These are phyloP conservation scores for Amiota communis DNA, from an alignment of 2,888 invertebrate genomes.

Conservation along the genomic window DNA sequence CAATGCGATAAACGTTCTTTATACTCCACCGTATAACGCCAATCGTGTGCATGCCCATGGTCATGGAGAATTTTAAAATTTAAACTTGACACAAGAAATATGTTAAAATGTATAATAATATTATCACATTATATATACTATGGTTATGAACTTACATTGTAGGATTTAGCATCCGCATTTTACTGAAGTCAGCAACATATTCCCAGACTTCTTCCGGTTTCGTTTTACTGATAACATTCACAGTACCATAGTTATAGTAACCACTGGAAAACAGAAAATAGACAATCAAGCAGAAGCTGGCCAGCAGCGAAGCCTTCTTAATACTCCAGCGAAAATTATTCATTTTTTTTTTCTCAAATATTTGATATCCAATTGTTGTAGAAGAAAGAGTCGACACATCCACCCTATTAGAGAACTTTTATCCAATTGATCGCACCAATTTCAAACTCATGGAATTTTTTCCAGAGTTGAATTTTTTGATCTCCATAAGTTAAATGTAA, in stretches of 20 bases:
- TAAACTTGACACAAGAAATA: constrained; percentile 72
- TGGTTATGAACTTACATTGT: constrained; percentile 77
- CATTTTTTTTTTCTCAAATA: constrained; percentile 54
- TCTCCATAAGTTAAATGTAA: no score
- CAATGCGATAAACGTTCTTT: constrained; percentile 79
- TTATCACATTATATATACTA: background rate
- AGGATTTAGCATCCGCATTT: constrained; percentile 81
- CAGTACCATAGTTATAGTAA: constrained; percentile 73
- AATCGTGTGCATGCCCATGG: constrained; percentile 79
- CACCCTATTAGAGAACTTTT: no score
- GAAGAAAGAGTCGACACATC: no score
- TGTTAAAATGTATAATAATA: no score
- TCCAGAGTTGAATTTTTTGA: no score
- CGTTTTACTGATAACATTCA: constrained; percentile 75
- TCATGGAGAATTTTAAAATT: constrained; percentile 79
- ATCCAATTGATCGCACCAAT: no score
- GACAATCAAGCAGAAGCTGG: constrained; percentile 39
- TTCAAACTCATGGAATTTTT: no score
- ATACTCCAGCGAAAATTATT: constrained; percentile 58
- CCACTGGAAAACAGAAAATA: constrained; percentile 68
- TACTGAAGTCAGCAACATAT: constrained; percentile 83
- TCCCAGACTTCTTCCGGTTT: constrained; percentile 80
- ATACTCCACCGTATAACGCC: constrained; percentile 81
- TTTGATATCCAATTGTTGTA: background rate
- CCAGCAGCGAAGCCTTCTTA: constrained; percentile 53